Conservation (phyloP, 2,113 vertebrate genomes). For the Pseudonaja textilis region DNA sequence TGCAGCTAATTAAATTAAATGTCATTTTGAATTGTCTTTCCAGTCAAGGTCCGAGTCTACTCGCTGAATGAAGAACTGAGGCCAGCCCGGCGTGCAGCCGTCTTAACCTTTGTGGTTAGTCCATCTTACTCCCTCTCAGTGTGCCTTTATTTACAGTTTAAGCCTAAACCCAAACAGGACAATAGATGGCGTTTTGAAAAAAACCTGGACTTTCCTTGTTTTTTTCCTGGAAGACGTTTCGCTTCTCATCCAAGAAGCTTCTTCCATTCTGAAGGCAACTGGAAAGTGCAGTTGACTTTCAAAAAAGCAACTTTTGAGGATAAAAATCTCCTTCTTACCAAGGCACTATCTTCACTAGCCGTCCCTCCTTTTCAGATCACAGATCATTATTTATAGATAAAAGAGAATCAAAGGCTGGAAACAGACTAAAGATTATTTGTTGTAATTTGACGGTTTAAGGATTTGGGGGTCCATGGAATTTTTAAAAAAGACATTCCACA, state of each 20-base stretch:
- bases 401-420: not conserved
- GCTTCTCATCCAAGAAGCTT: too few relatives aligned
- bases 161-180: not conserved
- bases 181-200: not conserved
- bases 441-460: not conserved
- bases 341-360: not conserved
- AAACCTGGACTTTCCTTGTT: not conserved
- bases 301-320: not conserved
- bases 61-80: conserved; percentile 86
- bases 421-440: not conserved
- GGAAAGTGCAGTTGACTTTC: not conserved
- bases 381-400: not conserved
- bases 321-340: not conserved
- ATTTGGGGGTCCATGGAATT: not conserved
- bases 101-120: conserved; percentile 84
- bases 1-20: not conserved
- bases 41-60: conserved; percentile 86
- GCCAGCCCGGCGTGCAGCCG: conserved; percentile 77
- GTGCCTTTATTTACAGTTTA: not conserved
- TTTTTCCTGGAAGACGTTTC: too few relatives aligned
- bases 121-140: conserved; percentile 6
- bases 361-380: not conserved
- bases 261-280: too few relatives aligned
- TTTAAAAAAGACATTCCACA: not conserved
- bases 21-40: conserved; percentile 35